A percentile compares a stretch with the other conserved stretches of the same genome.
These are phyloP conservation scores for Chrysodeixis includens DNA, from an alignment of 2,888 invertebrate genomes.

Conservation along the genomic window DNA sequence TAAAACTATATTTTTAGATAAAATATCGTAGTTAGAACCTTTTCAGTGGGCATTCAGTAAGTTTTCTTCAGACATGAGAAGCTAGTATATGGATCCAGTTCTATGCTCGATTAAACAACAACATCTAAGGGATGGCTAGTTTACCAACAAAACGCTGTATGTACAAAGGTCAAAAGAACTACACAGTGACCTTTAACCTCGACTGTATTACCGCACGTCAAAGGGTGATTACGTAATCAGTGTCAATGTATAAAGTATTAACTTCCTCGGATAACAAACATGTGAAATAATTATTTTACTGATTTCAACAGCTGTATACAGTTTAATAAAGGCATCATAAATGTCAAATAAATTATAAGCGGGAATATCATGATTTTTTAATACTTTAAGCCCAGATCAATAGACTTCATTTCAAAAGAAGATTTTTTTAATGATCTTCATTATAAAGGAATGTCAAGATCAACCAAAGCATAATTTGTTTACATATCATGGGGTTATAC, in stretches of 20 bases:
- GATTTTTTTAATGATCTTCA: no score
- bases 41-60: no score
- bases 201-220: slow-evolving; percentile 14
- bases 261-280: slow-evolving; percentile 6
- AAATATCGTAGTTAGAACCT: no score
- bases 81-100: no score
- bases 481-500: no score
- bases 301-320: not conserved
- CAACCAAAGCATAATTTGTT: no score
- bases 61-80: no score
- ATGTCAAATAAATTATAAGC: not conserved
- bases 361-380: not conserved
- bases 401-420: not conserved
- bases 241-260: slow-evolving; percentile 28
- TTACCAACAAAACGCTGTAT: no score
- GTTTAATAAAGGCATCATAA: not conserved
- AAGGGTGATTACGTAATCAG: slow-evolving; percentile 44
- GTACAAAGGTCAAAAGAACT: not conserved
- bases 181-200: slow-evolving; percentile 37
- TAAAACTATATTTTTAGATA: no score
- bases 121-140: no score
- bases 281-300: not conserved
- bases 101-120: no score
- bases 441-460: no score
- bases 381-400: not conserved